These are phyloP conservation scores for Hippocampus abdominalis DNA, from an alignment of 2,113 vertebrate genomes.

Conservation along the genomic window DNA sequence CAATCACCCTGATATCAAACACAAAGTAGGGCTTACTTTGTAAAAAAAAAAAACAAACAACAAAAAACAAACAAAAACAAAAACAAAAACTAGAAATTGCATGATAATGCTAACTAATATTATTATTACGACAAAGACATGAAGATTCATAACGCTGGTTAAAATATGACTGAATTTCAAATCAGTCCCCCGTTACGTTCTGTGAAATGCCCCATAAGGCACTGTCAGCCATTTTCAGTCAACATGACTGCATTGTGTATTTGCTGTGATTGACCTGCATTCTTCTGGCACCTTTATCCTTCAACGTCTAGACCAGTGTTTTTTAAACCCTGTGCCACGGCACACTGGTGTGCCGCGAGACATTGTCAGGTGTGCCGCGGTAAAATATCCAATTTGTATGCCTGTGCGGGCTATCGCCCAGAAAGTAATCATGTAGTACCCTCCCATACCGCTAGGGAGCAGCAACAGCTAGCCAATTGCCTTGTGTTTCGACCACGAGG, in stretches of 20 bases:
- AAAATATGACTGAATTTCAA: neutral
- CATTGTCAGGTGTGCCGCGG: too few relatives aligned
- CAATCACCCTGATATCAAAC: conserved; percentile 25
- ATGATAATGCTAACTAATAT: neutral
- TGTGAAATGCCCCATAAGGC: neutral
- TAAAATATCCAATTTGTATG: too few relatives aligned
- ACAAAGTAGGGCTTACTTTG: neutral
- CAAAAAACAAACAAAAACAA: too few relatives aligned
- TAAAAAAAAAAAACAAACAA: neutral
- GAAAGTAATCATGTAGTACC: too few relatives aligned
- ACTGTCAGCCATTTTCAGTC: neutral
- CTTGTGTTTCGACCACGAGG: too few relatives aligned
- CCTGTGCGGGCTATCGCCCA: too few relatives aligned
- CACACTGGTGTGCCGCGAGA: too few relatives aligned
- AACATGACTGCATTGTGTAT: neutral
- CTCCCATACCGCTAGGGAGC: too few relatives aligned
- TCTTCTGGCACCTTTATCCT: neutral
- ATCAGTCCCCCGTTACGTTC: neutral
- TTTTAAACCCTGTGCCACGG: too few relatives aligned
- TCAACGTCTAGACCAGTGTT: too few relatives aligned
- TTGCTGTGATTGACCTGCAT: neutral
- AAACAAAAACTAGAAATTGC: neutral
- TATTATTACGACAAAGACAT: neutral
- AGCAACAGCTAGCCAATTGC: too few relatives aligned
- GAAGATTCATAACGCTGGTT: neutral